Base-by-base conservation (phyloP, 2,797 vertebrate species). In the Atherinosoma microstoma region DNA sequence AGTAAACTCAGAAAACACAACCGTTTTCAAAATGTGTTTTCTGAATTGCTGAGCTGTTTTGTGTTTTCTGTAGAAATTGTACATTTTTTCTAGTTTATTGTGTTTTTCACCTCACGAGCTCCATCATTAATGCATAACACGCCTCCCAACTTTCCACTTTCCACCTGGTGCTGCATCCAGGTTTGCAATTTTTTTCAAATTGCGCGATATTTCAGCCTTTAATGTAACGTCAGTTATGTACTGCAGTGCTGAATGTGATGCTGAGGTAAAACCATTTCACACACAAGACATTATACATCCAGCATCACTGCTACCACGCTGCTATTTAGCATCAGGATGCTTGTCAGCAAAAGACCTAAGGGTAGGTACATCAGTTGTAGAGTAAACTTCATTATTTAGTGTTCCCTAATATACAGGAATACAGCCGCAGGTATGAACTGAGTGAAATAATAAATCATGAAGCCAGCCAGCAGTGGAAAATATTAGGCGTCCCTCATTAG, bases 401-500 rank as follows among this genome's bases (percentile, higher is more conserved):
- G 72, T 67, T 84, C 84, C 38, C 70, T 80, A 70, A 85, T 68
- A 42, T 56, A 64, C 71, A 69, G 76, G 72, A 90, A 85, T 67
- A 71, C 58, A 75, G 88, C 82, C 16, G 51, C 72, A 79, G 80
- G 84, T 88, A 75, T 71, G 70, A 64, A 59, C 34, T 3, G 36
- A 58, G 78, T 20, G 66, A 79, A 73, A 77, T 80, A 64, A 84
- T 87, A 87, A 85, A 90, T 89, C 83, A 89, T 35, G 70, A 58
- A 81, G 79, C 78, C 72, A 66, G 79, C 66, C 62, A 53, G 73
- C 70, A 53, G 78, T 72, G 68, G 76, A 64, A 76, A 86, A 83
- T 76, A 67, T 66, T 51, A 57, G 73, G 70, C 35, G 42, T 68
- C 71, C 74, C 85, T 92, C 88, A 87, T 93, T 91, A 92, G 85